Conservation (phyloP, 2,888 invertebrate genomes). For the Metopia argyrocephala region DNA sequence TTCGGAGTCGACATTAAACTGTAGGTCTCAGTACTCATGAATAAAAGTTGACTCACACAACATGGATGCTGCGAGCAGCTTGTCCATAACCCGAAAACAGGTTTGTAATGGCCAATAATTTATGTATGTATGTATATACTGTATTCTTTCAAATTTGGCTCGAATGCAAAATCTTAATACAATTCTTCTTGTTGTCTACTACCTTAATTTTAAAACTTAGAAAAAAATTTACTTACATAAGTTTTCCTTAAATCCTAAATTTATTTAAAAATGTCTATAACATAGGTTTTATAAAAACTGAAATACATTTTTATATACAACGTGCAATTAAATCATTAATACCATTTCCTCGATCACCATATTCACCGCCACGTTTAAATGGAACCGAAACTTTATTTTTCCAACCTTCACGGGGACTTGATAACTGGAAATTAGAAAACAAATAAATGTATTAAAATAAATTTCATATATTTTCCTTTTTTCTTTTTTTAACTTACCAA, state of each 20-base stretch:
- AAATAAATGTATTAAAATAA: neutral
- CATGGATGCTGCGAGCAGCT: too few relatives aligned
- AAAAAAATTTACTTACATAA: neutral
- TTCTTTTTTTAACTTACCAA: slow-evolving; percentile 73
- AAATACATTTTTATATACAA: slow-evolving; percentile 72
- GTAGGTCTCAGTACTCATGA: too few relatives aligned
- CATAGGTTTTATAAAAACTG: slow-evolving; percentile 30
- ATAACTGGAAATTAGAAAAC: too few relatives aligned
- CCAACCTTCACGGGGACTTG: slow-evolving; percentile 77
- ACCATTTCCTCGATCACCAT: slow-evolving; percentile 75
- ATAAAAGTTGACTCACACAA: too few relatives aligned
- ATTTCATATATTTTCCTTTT: neutral
- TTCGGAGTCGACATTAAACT: too few relatives aligned
- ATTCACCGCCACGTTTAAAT: slow-evolving; percentile 77
- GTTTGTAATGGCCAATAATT: too few relatives aligned
- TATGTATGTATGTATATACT: too few relatives aligned
- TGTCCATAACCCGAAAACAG: too few relatives aligned
- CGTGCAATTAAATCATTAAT: slow-evolving; percentile 76
- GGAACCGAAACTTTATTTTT: slow-evolving; percentile 76
- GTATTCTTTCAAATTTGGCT: too few relatives aligned
- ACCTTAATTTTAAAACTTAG: neutral
- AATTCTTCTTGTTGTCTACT: too few relatives aligned
- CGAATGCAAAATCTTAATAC: too few relatives aligned
- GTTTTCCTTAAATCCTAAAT: slow-evolving; percentile 44
- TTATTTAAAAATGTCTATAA: slow-evolving; percentile 44